Evolutionary conservation across 2,888 invertebrate genomes (phyloP).

Genomic region (Sinopyrophorus schimmeli): DNA sequence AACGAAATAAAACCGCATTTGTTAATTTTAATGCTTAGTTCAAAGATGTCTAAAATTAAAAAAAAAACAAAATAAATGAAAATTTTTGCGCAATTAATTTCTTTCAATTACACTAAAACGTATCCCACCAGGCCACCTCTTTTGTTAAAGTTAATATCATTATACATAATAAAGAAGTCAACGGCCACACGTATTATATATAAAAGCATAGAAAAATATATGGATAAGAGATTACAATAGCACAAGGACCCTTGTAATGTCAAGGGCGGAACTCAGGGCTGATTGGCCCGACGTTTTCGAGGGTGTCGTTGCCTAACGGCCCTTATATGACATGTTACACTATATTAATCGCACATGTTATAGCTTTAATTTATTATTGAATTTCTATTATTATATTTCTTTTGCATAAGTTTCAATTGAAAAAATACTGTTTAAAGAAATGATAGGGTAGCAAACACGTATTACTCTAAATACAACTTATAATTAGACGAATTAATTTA

Average conservation of each 20-base stretch:
- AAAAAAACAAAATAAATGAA: no score
- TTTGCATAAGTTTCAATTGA: no score
- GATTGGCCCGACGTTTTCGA: conserved; percentile 49
- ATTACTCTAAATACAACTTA: no score
- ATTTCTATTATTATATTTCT: conserved; percentile 4
- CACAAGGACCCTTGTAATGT: conserved; percentile 44
- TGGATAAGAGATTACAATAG: conserved; percentile 32
- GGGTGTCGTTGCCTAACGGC: conserved; percentile 49
- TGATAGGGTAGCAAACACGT: no score
- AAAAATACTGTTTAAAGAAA: no score
- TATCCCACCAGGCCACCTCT: conserved; percentile 13
- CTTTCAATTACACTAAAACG: no score
- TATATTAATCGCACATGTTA: conserved; percentile 44
- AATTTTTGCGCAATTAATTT: no score
- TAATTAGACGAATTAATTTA: no score
- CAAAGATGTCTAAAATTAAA: no score
- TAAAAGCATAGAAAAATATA: conserved; percentile 20
- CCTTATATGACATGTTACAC: conserved; percentile 41
- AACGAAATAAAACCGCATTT: no score
- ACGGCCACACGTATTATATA: conserved; percentile 26
- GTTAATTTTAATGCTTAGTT: no score
- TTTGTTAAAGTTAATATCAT: conserved; percentile 23
- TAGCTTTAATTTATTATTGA: conserved; percentile 34
- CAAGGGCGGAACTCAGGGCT: conserved; percentile 49
- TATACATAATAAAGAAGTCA: conserved; percentile 28